Conservation (phyloP, 2,888 invertebrate genomes). For the Dusona sp. region DNA sequence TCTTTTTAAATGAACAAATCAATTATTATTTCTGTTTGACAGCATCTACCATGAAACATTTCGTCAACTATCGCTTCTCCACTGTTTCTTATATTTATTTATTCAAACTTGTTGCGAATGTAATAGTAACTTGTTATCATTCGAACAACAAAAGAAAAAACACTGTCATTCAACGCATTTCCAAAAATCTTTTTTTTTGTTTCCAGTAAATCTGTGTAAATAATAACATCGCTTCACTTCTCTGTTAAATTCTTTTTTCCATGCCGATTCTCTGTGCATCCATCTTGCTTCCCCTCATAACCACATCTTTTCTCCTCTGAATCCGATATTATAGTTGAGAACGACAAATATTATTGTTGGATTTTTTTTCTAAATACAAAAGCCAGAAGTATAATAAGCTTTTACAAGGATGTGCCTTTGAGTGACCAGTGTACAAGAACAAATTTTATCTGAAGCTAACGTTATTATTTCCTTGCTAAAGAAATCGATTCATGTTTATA, state of each 20-base stretch:
- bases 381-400: background rate
- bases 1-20: background rate
- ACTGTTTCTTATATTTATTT: background rate
- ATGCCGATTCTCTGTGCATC: background rate
- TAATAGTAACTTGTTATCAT: background rate
- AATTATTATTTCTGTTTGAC: background rate
- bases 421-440: background rate
- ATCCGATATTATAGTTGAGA: background rate
- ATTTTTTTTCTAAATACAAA: background rate
- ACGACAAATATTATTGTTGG: slow-evolving; percentile 6
- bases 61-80: background rate
- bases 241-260: background rate
- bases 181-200: background rate
- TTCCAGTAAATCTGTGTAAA: background rate
- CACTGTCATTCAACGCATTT: no score
- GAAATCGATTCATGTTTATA: background rate
- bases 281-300: background rate
- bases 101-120: background rate
- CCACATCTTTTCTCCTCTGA: slow-evolving; percentile 1
- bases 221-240: background rate
- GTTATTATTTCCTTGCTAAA: background rate
- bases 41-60: background rate
- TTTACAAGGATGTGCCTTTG: background rate
- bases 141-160: background rate
- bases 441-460: background rate